These are phyloP conservation scores for Bilobella aurantiaca DNA, from an alignment of 1,140 invertebrate species.

Conservation along the genomic window DNA sequence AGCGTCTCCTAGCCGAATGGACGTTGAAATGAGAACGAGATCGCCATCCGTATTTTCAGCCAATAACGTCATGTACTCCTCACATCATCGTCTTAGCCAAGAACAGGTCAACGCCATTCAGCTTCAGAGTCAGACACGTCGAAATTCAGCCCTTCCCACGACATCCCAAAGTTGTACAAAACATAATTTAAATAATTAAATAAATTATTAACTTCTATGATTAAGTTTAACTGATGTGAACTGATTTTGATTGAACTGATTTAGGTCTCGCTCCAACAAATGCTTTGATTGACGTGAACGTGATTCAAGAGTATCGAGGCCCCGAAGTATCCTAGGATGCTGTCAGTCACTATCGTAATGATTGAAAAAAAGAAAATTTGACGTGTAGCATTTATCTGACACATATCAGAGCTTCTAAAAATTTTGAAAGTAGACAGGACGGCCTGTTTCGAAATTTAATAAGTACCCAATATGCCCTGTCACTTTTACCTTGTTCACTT, in stretches of 20 bases:
- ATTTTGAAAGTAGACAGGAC: too few species aligned
- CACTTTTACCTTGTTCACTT: too few species aligned
- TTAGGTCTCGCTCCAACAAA: not conserved
- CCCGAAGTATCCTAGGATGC: too few species aligned
- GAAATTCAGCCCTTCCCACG: not conserved
- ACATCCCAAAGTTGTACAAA: not conserved
- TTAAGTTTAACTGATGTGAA: not conserved
- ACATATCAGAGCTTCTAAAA: too few species aligned
- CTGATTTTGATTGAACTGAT: not conserved
- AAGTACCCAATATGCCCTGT: too few species aligned
- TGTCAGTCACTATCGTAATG: too few species aligned
- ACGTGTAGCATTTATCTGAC: too few species aligned
- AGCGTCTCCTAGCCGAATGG: not conserved
- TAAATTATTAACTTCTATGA: too few species aligned
- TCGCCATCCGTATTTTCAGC: not conserved
- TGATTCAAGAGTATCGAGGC: not conserved
- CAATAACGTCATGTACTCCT: not conserved
- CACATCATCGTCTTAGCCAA: not conserved
- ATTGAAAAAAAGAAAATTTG: too few species aligned
- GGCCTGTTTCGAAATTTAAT: too few species aligned
- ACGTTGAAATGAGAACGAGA: not conserved
- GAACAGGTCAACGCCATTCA: conserved; percentile 3
- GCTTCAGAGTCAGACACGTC: not conserved
- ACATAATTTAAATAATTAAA: not conserved
- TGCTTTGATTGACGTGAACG: not conserved